Evolutionary conservation across 2,113 vertebrate species (phyloP), one percentile per base, ranked within the genome.

Genomic region (Poecile atricapillus): DNA sequence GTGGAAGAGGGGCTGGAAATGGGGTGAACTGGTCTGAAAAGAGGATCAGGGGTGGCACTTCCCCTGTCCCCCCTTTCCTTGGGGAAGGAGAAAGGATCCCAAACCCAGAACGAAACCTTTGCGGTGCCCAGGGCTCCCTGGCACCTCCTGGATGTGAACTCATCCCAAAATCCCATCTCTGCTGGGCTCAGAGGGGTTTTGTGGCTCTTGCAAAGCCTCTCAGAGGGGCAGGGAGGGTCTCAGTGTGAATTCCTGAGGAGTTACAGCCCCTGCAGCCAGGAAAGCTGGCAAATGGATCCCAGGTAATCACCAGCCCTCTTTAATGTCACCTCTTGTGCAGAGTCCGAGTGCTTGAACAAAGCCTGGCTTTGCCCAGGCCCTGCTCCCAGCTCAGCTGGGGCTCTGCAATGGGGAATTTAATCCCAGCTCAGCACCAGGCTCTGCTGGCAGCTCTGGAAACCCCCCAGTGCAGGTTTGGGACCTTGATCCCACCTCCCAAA

Each of bases 311-410:
- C 84, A 46, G 25, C 85, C 83, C 75, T 80, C n/a, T 19, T 16
- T 53, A 50, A 79, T 39, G 56, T 30, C 16, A 93, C 31, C 84
- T 80, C 95, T 15, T 92, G 85, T 65, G 59, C 79, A 70, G 75
- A 81, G 71, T 80, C 55, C 50, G 15, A 21, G 70, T 2, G 19
- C 35, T 85, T 35, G n/a, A 91, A 71, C 91, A 82, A 41, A 83
- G 31, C 39, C 77, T 53, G 93, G 70, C 58, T 83, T 10, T 6
- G 74, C 56, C 8, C 2, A 4, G 52, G 58, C 53, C 62, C 89
- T 39, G 78, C 67, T 87, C 47, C 89, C 33, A 4, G 89, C 3
- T 19, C 83, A 50, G 65, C 44, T 12, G 44, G 58, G 65, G 44
- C 52, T 2, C 37, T 31, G 20, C 3, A 1, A 11, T 0, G 44